Evolutionary conservation across 2,113 vertebrate genomes (phyloP).

Genomic region (Ascaphus truei): DNA sequence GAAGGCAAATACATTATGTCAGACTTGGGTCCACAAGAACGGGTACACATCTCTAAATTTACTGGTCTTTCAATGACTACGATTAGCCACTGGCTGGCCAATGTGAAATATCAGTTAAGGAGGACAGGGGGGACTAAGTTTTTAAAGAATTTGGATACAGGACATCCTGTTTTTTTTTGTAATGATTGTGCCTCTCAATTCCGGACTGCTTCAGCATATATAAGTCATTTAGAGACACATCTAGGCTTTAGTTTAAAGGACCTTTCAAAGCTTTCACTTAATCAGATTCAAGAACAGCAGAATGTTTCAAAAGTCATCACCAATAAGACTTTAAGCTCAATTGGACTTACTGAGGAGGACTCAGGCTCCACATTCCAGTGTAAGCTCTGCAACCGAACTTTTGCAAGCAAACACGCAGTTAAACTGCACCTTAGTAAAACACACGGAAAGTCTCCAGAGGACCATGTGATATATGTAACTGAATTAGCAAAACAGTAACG

Average conservation of each 20-base stretch:
- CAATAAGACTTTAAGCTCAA: slow-evolving; percentile 78
- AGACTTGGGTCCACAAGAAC: slow-evolving; percentile 93
- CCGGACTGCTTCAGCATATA: slow-evolving; percentile 94
- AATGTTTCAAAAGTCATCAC: slow-evolving; percentile 81
- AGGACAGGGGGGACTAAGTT: slow-evolving; percentile 98
- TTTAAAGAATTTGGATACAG: slow-evolving; percentile 96
- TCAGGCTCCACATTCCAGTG: slow-evolving; percentile 88
- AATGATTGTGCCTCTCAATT: slow-evolving; percentile 98
- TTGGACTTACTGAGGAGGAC: slow-evolving; percentile 86
- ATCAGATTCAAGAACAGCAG: slow-evolving; percentile 90
- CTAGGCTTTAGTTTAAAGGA: slow-evolving; percentile 97
- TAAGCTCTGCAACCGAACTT: slow-evolving; percentile 97
- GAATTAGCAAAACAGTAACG: slow-evolving; percentile 82
- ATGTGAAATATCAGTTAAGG: slow-evolving; percentile 97
- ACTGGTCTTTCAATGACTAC: slow-evolving; percentile 99
- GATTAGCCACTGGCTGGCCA: slow-evolving; percentile 99
- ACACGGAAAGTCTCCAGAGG: slow-evolving; percentile 98
- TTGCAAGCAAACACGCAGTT: slow-evolving; percentile 97
- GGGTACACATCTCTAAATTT: slow-evolving; percentile 98
- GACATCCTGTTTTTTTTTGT: slow-evolving; percentile 97
- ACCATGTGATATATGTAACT: slow-evolving; percentile 96
- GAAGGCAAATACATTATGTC: slow-evolving; percentile 93
- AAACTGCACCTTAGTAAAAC: slow-evolving; percentile 99
- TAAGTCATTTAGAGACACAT: slow-evolving; percentile 95
- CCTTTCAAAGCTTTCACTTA: slow-evolving; percentile 94